Base-by-base conservation (phyloP, 2,888 invertebrate species). In the Nemoura dubitans region DNA sequence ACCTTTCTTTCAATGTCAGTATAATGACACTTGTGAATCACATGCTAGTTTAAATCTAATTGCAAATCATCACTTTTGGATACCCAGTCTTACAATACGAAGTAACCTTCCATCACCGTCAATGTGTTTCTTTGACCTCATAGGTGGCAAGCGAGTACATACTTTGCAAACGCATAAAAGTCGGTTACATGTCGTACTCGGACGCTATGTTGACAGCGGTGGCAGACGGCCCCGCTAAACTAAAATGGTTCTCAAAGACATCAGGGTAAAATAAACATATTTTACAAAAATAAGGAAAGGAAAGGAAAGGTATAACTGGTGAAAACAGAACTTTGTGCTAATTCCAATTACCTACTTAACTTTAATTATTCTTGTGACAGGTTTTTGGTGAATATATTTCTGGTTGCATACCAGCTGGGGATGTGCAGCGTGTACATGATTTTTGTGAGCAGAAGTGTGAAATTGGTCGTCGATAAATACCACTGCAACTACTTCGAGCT, bases 361-460 rank as follows among this genome's bases (percentile, higher is more conserved):
- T 3, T 36, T 6, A 36, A 6, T 36, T 36, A 6, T 36, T 36
- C 36, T n/a, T n/a, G n/a, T n/a, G 3, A 21, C 78, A 78, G 78
- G 78, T 27, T 25, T 10, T 10, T 78, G 26, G 78, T 78, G 78
- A 28, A 78, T n/a, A 25, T 27, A 25, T 78, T 78, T n/a, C 78
- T 78, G 26, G 78, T 78, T 5, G 26, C 27, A 7, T 78, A 78
- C 78, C 78, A 78, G 14, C 78, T 78, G 7, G 78, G 78, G 5
- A 78, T 78, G 27, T 78, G 78, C n/a, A 27, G 78, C 27, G 28
- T 78, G 2, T 78, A 78, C 78, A 28, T 78, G 27, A 28, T 78
- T 27, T 78, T 78, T n/a, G 78, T 78, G 2, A 14, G 7, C 78
- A 78, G 16, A 10, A 78, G 28, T 26, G 78, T 78, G 25, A 78